Conservation (phyloP, 1,140 invertebrate genomes). For the Bombus waltoni region DNA sequence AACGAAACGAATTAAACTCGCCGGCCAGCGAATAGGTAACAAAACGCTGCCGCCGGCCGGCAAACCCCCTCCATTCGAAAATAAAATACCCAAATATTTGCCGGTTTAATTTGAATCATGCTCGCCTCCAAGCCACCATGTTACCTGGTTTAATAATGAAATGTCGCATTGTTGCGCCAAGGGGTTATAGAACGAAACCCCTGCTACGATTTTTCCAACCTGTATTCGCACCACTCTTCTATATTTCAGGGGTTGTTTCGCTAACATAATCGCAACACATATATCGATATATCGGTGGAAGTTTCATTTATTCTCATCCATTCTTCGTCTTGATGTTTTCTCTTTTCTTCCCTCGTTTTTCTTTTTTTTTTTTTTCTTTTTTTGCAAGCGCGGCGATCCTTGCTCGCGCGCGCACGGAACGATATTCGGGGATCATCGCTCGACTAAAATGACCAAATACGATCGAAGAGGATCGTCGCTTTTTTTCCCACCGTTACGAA, state of each 20-base stretch:
- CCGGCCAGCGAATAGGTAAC: conserved; percentile 52
- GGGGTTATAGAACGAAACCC: conserved; percentile 52
- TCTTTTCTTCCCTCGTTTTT: fast-evolving
- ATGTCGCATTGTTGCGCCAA: conserved; percentile 76
- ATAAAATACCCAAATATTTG: conserved; percentile 71
- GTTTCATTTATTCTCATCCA: background rate
- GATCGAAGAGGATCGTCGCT: too few species aligned
- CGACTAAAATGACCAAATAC: background rate
- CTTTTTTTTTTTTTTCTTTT: background rate
- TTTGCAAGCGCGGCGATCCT: background rate
- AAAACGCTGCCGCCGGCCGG: conserved; percentile 32
- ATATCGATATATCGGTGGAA: background rate
- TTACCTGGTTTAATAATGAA: conserved; percentile 76
- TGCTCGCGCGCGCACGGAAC: too few species aligned
- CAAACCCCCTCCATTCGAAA: conserved; percentile 36
- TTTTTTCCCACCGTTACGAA: too few species aligned
- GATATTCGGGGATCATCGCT: too few species aligned
- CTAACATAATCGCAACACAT: background rate
- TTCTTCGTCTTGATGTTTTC: background rate
- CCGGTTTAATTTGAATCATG: conserved; percentile 67
- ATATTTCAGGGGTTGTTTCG: background rate
- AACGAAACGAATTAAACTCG: conserved; percentile 68
- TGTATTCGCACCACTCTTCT: background rate
- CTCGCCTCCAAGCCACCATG: conserved; percentile 26
- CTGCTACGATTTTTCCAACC: background rate